Evolutionary conservation across 2,797 vertebrate genomes (phyloP), one percentile per base, ranked within the genome.

Genomic region (Pachyuromys duprasi): DNA sequence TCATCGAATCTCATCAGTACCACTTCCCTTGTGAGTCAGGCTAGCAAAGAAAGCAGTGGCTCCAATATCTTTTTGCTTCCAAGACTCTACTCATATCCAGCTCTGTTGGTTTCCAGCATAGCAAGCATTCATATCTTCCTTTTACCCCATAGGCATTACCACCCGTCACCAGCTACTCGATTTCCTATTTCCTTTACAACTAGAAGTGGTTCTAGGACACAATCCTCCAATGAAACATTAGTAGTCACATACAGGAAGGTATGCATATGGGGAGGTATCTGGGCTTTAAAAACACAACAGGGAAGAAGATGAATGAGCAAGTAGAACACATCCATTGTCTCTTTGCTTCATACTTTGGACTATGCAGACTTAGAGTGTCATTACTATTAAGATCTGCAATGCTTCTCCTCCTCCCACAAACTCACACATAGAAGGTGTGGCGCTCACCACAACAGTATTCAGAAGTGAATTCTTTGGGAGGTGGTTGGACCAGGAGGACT

Each of bases 281-380:
- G 65, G 83, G 22, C 65, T 86, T 72, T 7, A 65, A 36, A 69
- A 72, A 39, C 8, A 18, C 12, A 69, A 33, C 5, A 76, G 63
- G 28, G 39, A 79, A 65, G 3, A 24, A 82, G 8, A 72, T 0
- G n/a, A 36, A 57, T 13, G 28, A 63, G 33, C 28, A 36, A 36
- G 28, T 3, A n/a, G 33, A 26, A 24, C 0, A 0, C 0, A 1
- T 60, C 45, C 9, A 13, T 33, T 49, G 26, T n/a, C 63, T 55
- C 49, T 8, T 78, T 62, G 24, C 12, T 39, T 79, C 70, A n/a
- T 31, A 1, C 28, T 84, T 39, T 15, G 5, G 33, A 42, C 5
- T 3, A 1, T 24, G 28, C 31, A 45, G 53, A 67, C 31, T 72
- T 45, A n/a, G 26, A 22, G 20, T 5, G 36, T 80, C 12, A 6